Conservation (phyloP, 1,140 invertebrate genomes). For the Caenorhabditis tropicalis region DNA sequence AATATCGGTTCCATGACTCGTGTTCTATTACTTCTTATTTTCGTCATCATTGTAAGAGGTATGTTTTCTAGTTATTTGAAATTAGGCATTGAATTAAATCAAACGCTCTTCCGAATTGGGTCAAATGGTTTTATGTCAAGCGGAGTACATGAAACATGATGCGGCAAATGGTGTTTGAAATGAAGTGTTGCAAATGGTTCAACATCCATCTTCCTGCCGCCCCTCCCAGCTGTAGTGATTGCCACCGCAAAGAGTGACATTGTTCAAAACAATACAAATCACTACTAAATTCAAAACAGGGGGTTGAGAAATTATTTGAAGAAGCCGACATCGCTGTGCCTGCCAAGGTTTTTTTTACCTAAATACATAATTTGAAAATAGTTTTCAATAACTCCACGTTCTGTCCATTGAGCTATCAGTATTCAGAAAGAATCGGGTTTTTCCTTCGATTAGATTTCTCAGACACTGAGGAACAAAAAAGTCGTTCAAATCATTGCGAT, state of each 20-base stretch:
- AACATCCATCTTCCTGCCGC: constrained; percentile 10
- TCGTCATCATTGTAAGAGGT: background rate
- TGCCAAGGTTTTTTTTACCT: background rate
- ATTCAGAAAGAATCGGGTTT: background rate
- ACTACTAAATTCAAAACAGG: too few relatives aligned
- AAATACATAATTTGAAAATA: too few relatives aligned
- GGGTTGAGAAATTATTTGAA: background rate
- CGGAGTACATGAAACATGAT: constrained; percentile 41
- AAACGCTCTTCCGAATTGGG: constrained; percentile 9
- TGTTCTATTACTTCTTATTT: background rate
- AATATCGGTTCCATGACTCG: background rate
- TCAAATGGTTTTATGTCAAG: constrained; percentile 4
- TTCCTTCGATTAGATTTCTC: background rate
- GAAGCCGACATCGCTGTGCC: background rate
- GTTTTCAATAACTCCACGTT: too few relatives aligned
- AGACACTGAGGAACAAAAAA: background rate
- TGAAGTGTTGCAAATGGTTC: background rate
- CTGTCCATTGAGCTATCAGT: background rate
- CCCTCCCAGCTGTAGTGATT: background rate
- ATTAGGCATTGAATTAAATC: background rate
- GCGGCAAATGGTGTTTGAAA: constrained; percentile 31
- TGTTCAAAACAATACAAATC: background rate
- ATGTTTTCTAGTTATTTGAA: background rate
- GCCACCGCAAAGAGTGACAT: background rate
- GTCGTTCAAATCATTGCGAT: constrained; percentile 43